A percentile compares a stretch with the other conserved stretches of the same genome.
Conservation (phyloP, 2,888 invertebrate genomes). For the Melikaiella ostensackeni region DNA sequence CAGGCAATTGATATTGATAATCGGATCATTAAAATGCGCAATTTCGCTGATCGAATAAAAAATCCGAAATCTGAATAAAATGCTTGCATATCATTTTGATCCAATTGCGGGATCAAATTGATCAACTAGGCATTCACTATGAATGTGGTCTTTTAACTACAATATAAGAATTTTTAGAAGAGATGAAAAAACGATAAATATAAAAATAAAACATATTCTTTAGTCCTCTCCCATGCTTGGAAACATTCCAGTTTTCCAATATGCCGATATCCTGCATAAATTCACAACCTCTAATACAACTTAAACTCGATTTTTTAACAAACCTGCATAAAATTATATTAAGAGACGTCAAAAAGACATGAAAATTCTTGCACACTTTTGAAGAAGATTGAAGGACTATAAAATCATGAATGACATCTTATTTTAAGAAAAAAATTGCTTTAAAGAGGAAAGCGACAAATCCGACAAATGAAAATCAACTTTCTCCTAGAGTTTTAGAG, state of each 20-base stretch:
- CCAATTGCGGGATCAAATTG: too few species aligned
- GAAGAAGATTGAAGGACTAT: background rate
- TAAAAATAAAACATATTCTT: too few species aligned
- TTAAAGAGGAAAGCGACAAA: background rate
- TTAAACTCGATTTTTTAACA: background rate
- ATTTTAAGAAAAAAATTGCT: background rate
- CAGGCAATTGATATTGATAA: too few species aligned
- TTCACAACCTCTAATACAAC: background rate
- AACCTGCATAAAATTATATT: constrained; percentile 21
- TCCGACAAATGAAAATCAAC: constrained; percentile 1
- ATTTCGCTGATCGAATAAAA: too few species aligned
- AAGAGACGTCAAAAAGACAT: constrained; percentile 2
- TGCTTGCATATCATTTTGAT: too few species aligned
- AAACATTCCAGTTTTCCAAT: background rate
- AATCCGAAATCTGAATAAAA: too few species aligned
- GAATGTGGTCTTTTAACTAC: background rate
- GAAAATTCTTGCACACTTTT: constrained; percentile 16
- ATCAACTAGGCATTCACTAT: too few species aligned
- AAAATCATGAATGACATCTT: background rate
- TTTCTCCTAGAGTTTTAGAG: constrained; percentile 15
- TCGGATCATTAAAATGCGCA: too few species aligned
- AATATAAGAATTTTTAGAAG: too few species aligned
- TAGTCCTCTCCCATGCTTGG: too few species aligned
- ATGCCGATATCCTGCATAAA: background rate
- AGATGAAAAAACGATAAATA: too few species aligned